Evolutionary conservation across 2,888 invertebrate genomes (phyloP).

Genomic region (Nemotelus pantherinus): DNA sequence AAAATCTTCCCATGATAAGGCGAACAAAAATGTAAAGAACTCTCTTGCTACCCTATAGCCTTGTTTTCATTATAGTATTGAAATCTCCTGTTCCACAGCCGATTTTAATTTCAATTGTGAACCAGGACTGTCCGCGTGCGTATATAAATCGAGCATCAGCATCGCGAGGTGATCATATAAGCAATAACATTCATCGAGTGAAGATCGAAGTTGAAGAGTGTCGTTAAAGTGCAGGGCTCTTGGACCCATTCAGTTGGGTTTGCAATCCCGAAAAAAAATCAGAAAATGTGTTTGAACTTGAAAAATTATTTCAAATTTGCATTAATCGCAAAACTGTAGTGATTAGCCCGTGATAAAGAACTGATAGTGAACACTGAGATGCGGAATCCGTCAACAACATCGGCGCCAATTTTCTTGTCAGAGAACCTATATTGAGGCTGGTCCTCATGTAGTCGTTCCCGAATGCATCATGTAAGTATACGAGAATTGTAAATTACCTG

Average conservation of each 20-base stretch:
- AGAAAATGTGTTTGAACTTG: background rate
- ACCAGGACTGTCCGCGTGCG: background rate
- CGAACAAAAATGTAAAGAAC: background rate
- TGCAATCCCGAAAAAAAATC: background rate
- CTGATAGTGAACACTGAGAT: constrained; percentile 20
- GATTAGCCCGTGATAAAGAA: constrained; percentile 4
- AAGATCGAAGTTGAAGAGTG: background rate
- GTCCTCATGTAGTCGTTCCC: constrained; percentile 5
- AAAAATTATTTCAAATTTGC: background rate
- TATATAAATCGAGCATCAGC: constrained; percentile 15
- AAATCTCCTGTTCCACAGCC: background rate
- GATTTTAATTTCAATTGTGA: background rate
- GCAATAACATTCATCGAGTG: background rate
- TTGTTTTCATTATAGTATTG: background rate
- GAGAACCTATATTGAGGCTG: constrained; percentile 15
- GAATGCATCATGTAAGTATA: constrained; percentile 16
- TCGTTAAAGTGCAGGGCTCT: background rate
- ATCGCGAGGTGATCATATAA: background rate
- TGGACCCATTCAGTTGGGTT: background rate
- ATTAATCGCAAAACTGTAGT: constrained; percentile 13
- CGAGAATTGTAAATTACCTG: background rate
- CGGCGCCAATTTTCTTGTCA: background rate
- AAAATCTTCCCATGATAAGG: constrained; percentile 14
- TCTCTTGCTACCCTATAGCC: background rate
- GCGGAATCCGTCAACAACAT: background rate